These are phyloP conservation scores for Eubucco bourcierii DNA, from an alignment of 2,113 vertebrate genomes.

Conservation along the genomic window DNA sequence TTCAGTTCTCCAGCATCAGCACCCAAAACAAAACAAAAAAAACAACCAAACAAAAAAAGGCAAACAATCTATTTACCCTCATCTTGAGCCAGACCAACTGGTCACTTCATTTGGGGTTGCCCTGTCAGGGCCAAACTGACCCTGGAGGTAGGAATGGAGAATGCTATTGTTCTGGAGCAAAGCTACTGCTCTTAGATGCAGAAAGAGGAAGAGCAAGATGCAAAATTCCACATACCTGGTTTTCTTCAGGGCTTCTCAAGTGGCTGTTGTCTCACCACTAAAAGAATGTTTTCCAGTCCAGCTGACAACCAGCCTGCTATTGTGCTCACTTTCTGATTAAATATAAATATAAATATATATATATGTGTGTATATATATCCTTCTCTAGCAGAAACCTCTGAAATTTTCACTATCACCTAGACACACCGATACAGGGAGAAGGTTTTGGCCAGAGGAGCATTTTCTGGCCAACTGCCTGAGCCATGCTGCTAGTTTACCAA, in stretches of 20 bases:
- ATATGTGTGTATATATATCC: too few relatives aligned
- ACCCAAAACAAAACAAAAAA: neutral
- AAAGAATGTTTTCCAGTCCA: neutral
- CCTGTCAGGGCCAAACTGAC: neutral
- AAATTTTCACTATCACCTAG: neutral
- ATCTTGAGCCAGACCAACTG: neutral
- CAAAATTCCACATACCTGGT: neutral
- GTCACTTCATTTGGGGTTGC: neutral
- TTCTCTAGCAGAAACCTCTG: neutral
- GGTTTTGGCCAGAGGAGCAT: neutral
- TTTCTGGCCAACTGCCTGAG: neutral
- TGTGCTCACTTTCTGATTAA: neutral
- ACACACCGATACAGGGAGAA: neutral
- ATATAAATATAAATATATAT: neutral
- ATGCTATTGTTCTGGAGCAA: neutral
- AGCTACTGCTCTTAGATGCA: neutral
- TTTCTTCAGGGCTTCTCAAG: neutral
- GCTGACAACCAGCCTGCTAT: neutral
- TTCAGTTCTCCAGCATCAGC: neutral
- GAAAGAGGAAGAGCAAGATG: neutral
- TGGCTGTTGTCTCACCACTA: neutral
- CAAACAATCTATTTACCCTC: neutral
- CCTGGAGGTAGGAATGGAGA: accelerated
- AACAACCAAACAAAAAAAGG: too few relatives aligned
- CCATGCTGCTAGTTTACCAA: neutral